Evolutionary conservation across 2,113 vertebrate species (phyloP).

Genomic region (Daubentonia madagascariensis): DNA sequence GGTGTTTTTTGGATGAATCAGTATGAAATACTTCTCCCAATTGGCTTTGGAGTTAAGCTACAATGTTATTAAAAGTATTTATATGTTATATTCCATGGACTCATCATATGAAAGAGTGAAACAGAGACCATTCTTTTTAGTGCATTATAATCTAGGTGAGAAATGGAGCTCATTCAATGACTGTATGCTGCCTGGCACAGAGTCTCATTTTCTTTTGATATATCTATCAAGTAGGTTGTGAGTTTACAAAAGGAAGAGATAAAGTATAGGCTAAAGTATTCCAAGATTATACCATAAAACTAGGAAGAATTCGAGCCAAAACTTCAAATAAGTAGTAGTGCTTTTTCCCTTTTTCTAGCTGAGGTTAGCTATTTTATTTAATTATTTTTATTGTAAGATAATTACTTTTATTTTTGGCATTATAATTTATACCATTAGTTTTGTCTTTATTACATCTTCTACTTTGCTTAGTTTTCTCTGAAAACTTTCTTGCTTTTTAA

Average conservation of each 20-base stretch:
- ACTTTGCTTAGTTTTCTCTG: not conserved
- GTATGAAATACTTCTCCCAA: not conserved
- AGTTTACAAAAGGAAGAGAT: not conserved
- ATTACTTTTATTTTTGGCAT: not conserved
- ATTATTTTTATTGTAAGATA: constrained; percentile 9
- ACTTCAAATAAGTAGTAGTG: not conserved
- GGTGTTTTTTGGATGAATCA: not conserved
- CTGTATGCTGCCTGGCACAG: not conserved
- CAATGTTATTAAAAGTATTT: not conserved
- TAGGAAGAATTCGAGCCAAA: not conserved
- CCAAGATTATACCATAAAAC: not conserved
- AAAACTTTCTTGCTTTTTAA: not conserved
- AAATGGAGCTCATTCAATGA: not conserved
- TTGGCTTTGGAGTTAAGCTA: not conserved
- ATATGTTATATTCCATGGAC: not conserved
- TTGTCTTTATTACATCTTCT: not conserved
- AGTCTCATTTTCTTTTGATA: not conserved
- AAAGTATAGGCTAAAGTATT: not conserved
- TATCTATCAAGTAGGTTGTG: not conserved
- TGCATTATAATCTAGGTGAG: not conserved
- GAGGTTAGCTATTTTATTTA: not conserved
- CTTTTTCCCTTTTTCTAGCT: not conserved
- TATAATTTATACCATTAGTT: not conserved
- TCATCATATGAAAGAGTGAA: not conserved
- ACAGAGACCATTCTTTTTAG: not conserved